Conservation (phyloP, 2,888 invertebrate genomes). For the Digitonthophagus gazella region DNA sequence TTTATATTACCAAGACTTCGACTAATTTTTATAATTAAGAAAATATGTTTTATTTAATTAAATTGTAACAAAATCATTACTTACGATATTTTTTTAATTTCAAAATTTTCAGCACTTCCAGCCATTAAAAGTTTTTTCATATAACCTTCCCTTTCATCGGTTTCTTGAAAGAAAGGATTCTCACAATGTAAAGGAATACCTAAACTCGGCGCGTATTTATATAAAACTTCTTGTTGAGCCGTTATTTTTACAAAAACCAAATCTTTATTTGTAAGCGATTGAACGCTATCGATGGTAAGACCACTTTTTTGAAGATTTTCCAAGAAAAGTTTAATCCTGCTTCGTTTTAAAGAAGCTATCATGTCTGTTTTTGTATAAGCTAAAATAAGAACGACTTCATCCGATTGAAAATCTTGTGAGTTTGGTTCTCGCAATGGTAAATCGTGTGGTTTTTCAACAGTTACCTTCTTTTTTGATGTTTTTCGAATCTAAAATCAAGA, state of each 20-base stretch:
- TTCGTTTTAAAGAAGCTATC: not conserved
- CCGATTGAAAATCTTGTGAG: not conserved
- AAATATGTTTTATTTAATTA: not conserved
- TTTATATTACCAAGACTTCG: conserved; percentile 4
- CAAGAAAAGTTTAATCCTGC: conserved; percentile 2
- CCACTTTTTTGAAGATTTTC: conserved; percentile 8
- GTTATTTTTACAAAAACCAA: conserved; percentile 17
- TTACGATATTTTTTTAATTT: conserved; percentile 4
- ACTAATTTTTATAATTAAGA: not conserved
- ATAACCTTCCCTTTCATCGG: not conserved
- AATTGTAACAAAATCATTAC: conserved; percentile 10
- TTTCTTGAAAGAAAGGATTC: conserved; percentile 16
- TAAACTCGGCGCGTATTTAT: conserved; percentile 4
- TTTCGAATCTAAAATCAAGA: not conserved
- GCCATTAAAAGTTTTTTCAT: not conserved
- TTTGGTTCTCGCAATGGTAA: not conserved
- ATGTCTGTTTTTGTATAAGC: conserved; percentile 12
- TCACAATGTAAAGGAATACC: conserved; percentile 16
- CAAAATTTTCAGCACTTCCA: not conserved
- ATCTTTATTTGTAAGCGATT: conserved; percentile 8
- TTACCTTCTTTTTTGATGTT: no score
- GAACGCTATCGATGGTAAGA: conserved; percentile 4
- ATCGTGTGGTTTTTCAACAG: no score
- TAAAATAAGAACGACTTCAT: conserved; percentile 10
- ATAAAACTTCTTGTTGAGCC: not conserved